phyloP scores from a whole-genome alignment of 2,888 invertebrate species.

The Lycia hirtaria region DNA sequence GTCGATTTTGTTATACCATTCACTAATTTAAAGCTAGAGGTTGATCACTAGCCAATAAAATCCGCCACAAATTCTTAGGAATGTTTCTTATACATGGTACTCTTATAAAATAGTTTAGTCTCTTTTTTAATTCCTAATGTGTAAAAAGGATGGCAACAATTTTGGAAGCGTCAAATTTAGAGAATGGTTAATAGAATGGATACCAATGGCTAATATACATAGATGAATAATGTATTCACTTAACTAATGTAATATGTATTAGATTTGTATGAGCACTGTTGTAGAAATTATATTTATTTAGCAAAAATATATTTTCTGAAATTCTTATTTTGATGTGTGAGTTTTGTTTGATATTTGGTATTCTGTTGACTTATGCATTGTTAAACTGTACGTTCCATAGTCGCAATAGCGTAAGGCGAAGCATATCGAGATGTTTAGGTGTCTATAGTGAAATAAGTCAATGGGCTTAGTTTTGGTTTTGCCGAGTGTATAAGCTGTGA shows the following conservation, averaged over 20 bases:
- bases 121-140: too few relatives aligned
- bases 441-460: constrained; percentile 52
- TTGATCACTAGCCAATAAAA: too few relatives aligned
- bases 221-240: constrained; percentile 24
- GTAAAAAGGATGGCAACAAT: too few relatives aligned
- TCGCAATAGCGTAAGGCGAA: constrained; percentile 40
- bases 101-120: too few relatives aligned
- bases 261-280: constrained; percentile 25
- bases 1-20: too few relatives aligned
- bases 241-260: constrained; percentile 19
- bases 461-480: constrained; percentile 65
- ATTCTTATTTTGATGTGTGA: constrained; percentile 34
- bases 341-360: constrained; percentile 20
- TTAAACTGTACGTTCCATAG: constrained; percentile 48
- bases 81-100: too few relatives aligned
- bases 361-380: constrained; percentile 32
- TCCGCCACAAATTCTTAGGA: too few relatives aligned
- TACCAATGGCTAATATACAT: constrained; percentile 8
- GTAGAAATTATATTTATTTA: constrained; percentile 19
- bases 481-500: constrained; percentile 79
- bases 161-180: too few relatives aligned
- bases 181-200: too few relatives aligned
- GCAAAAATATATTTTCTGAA: constrained; percentile 32
- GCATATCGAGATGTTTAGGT: constrained; percentile 24
- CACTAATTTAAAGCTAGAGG: too few relatives aligned